Evolutionary conservation across 2,113 vertebrate species (phyloP).

Genomic region (Neolamprologus tretocephalus): DNA sequence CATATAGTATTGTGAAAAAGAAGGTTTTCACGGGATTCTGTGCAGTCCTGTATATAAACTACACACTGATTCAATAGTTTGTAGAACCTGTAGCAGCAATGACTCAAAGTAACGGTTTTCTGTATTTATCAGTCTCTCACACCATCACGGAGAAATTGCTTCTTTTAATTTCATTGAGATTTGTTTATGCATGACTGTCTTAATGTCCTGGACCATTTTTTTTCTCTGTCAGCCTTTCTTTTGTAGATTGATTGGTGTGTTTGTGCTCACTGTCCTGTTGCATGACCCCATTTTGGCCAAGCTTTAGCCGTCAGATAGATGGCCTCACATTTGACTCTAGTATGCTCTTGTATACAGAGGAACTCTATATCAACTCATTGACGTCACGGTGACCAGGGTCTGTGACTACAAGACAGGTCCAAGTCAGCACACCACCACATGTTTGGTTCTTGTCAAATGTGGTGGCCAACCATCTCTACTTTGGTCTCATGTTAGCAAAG

Average conservation of each 20-base stretch:
- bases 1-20: not conserved
- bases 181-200: not conserved
- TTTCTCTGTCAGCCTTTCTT: not conserved
- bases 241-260: not conserved
- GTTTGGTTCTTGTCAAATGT: not conserved
- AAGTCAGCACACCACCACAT: not conserved
- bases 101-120: not conserved
- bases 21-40: not conserved
- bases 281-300: not conserved
- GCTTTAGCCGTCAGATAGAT: not conserved
- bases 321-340: not conserved
- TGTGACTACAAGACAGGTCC: not conserved
- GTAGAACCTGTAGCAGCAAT: not conserved
- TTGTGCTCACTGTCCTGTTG: not conserved
- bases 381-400: not conserved
- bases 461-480: not conserved
- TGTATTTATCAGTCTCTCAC: not conserved
- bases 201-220: not conserved
- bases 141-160: not conserved
- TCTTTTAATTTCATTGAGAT: not conserved
- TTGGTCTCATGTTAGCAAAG: not conserved
- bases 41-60: not conserved
- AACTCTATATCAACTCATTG: not conserved
- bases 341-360: not conserved
- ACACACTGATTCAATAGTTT: not conserved